Conservation (phyloP, 2,797 vertebrate genomes). For the Sylvia borin region DNA sequence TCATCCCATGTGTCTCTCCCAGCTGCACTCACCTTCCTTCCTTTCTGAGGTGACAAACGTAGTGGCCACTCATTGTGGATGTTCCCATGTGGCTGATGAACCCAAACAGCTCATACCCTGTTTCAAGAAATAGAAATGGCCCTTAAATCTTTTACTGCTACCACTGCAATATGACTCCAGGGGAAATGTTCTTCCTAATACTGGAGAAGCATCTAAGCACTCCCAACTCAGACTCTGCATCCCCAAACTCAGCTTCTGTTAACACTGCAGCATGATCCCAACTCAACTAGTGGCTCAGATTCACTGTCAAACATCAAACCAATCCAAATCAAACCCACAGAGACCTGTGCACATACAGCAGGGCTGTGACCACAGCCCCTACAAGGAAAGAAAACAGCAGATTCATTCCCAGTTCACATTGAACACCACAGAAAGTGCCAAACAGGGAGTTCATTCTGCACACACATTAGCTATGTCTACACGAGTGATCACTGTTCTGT, state of each 20-base stretch:
- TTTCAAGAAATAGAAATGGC: constrained; percentile 34
- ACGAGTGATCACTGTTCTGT: background rate
- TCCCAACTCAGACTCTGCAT: background rate
- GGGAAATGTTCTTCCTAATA: background rate
- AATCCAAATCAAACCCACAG: background rate
- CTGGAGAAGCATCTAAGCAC: background rate
- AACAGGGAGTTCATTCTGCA: background rate
- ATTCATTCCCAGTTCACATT: background rate
- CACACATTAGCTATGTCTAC: background rate
- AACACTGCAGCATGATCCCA: background rate
- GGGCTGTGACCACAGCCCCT: background rate
- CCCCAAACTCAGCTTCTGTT: background rate
- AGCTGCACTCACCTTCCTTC: constrained; percentile 88
- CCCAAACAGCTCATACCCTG: constrained; percentile 95
- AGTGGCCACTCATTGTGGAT: constrained; percentile 98
- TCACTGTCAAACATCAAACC: background rate
- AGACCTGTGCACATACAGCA: background rate
- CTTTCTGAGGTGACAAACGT: constrained; percentile 97
- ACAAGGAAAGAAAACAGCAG: background rate
- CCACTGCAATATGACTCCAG: background rate
- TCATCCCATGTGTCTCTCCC: background rate
- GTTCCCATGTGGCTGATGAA: constrained; percentile 99
- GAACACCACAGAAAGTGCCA: background rate
- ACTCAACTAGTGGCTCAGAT: background rate
- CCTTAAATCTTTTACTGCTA: background rate